Evolutionary conservation across 1,140 invertebrate species (phyloP).

Genomic region (Eubasilissa regina): DNA sequence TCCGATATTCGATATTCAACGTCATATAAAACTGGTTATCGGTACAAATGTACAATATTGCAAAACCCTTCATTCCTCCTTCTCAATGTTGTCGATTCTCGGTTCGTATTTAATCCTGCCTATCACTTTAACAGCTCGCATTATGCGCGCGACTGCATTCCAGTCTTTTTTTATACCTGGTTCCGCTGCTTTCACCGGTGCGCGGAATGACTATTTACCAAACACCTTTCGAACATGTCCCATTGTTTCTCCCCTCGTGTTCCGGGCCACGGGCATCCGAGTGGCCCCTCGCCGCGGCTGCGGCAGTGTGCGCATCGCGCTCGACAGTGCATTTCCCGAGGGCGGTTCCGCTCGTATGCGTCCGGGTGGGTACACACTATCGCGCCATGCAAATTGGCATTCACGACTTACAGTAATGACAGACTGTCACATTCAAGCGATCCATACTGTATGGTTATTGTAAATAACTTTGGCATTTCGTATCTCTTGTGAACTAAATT

Average conservation of each 20-base stretch:
- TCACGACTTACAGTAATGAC: too few relatives aligned
- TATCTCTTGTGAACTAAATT: too few relatives aligned
- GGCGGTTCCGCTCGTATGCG: background rate
- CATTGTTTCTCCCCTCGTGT: conserved; percentile 21
- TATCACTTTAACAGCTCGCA: background rate
- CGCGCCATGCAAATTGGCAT: background rate
- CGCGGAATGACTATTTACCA: conserved; percentile 21
- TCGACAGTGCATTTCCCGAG: background rate
- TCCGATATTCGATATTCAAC: background rate
- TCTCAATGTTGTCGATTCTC: too few relatives aligned
- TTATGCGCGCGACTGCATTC: background rate
- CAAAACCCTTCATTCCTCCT: background rate
- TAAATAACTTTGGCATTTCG: too few relatives aligned
- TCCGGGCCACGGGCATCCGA: conserved; percentile 6
- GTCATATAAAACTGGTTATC: background rate
- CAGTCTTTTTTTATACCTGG: conserved; percentile 12
- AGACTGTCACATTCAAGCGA: too few relatives aligned
- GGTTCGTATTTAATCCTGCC: too few relatives aligned
- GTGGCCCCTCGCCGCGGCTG: background rate
- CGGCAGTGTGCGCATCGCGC: background rate
- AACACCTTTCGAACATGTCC: conserved; percentile 5
- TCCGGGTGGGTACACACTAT: background rate
- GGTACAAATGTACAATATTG: background rate
- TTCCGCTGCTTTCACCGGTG: background rate
- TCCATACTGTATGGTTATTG: too few relatives aligned